Conservation (phyloP, 2,888 invertebrate genomes). For the Lagria hirta region DNA sequence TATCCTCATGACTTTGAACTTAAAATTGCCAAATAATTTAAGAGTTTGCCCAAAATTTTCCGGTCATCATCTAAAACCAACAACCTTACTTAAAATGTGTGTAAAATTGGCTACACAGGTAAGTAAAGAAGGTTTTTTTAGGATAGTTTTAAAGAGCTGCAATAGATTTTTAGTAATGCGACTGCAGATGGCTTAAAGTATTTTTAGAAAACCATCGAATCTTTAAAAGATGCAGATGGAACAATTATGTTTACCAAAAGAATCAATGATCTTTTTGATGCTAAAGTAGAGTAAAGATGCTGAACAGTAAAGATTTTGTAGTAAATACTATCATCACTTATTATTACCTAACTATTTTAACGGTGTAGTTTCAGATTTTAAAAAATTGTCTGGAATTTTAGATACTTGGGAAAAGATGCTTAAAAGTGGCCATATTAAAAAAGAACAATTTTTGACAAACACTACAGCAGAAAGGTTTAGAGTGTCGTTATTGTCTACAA, state of each 20-base stretch:
- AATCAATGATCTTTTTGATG: conserved; percentile 2
- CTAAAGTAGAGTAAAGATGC: background rate
- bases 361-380: background rate
- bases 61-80: conserved; percentile 7
- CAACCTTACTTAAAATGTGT: conserved; percentile 3
- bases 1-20: background rate
- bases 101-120: conserved; percentile 12
- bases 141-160: background rate
- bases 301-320: background rate
- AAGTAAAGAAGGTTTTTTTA: background rate
- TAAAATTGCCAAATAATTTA: background rate
- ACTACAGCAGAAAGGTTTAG: background rate
- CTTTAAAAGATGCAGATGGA: background rate
- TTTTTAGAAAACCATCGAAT: background rate
- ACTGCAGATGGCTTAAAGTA: background rate
- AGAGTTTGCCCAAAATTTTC: conserved; percentile 9
- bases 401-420: too few species aligned
- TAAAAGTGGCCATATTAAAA: too few species aligned
- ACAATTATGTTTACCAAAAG: background rate
- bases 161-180: conserved; percentile 1
- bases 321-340: background rate
- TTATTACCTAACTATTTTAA: background rate
- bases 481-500: background rate
- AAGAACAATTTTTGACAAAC: background rate
- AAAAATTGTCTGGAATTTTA: background rate